These are phyloP conservation scores for Pheosia gnoma DNA, from an alignment of 2,888 invertebrate genomes.

Conservation along the genomic window DNA sequence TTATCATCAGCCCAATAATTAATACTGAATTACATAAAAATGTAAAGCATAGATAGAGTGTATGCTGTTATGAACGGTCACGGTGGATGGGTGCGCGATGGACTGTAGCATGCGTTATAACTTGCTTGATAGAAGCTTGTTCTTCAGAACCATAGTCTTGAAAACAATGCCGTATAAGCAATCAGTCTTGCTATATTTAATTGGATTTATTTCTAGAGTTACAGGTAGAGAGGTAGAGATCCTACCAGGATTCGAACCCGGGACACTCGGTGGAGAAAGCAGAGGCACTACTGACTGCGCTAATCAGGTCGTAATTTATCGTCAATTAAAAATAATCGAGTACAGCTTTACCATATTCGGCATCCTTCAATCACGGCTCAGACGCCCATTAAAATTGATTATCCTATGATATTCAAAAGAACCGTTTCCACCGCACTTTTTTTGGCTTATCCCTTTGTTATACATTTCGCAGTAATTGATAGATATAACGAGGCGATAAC, in stretches of 20 bases:
- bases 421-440: conserved; percentile 1
- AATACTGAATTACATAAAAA: conserved; percentile 53
- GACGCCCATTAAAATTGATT: conserved; percentile 2
- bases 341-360: neutral
- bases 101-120: conserved; percentile 23
- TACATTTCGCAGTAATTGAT: conserved; percentile 6
- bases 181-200: no score
- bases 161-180: neutral
- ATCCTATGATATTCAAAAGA: conserved; percentile 1
- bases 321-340: conserved; percentile 1
- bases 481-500: conserved; percentile 18
- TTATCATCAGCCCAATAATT: conserved; percentile 41
- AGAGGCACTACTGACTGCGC: no score
- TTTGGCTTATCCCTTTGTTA: conserved; percentile 3
- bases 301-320: no score
- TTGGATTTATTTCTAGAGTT: no score
- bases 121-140: neutral
- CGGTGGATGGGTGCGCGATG: conserved; percentile 42
- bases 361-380: neutral
- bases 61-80: conserved; percentile 36
- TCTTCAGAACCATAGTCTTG: neutral
- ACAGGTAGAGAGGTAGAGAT: no score
- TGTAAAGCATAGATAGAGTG: conserved; percentile 32
- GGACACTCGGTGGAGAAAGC: no score
- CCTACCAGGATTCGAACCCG: no score